Evolutionary conservation across 2,113 vertebrate species (phyloP), one percentile per base, ranked within the genome.

Genomic region (Hystrix brachyura): DNA sequence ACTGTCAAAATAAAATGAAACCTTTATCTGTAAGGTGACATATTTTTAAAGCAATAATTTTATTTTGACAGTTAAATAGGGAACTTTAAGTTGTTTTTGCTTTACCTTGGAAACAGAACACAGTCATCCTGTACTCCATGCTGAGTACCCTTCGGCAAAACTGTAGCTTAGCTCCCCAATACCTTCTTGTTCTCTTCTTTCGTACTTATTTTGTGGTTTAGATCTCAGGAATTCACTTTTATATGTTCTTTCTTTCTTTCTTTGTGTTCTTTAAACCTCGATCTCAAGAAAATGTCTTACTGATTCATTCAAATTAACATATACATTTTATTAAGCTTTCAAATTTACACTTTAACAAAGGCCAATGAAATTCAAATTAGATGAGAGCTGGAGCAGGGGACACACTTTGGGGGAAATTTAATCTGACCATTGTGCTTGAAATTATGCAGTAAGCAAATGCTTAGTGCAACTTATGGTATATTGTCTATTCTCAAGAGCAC

Each of bases 261-360:
- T 38, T 38, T 76, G 3, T n/a, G 46, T 12, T 74, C 21, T 59
- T 91, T 89, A 64, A 93, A 93, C 74, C 3, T 74, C 43, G 21
- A 81, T 59, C 65, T 94, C 5, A 93, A 87, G 57, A 87, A 96
- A 74, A 21, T 29, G 43, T 78, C 27, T 74, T 72, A 64, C 1
- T 69, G 59, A 93, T 92, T 87, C 69, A 84, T 87, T 90, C 23
- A 87, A 55, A 72, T 90, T 82, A 92, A 59, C n/a, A 74, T 64
- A 86, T 55, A 62, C 4, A 80, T 34, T 21, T 87, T 65, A 80
- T 76, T 93, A 67, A 88, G 85, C n/a, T 93, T 91, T 51, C 29
- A 84, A 80, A 21, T 91, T 60, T 74, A n/a, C 3, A 43, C 79
- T 72, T 43, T 72, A 91, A 46, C 64, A 83, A 10, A 79, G 18